Evolutionary conservation across 2,888 invertebrate genomes (phyloP).

Genomic region (Plagiodera versicolora): DNA sequence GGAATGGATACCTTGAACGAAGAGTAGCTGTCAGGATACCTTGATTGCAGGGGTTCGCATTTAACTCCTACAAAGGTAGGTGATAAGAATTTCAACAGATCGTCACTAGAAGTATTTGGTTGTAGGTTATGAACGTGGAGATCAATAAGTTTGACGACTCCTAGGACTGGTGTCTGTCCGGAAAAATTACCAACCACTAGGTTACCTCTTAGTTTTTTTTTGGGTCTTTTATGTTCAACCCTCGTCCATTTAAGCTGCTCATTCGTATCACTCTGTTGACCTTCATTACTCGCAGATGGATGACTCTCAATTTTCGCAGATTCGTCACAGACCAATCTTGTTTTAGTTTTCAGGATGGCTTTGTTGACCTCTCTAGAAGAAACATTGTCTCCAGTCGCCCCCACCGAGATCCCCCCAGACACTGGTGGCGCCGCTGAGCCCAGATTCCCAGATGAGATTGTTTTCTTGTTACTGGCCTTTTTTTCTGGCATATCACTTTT

Average conservation of each 20-base stretch:
- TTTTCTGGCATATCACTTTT: too few species aligned
- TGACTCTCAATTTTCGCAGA: too few species aligned
- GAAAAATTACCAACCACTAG: conserved; percentile 3
- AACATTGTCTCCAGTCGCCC: too few species aligned
- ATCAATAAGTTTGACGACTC: background rate
- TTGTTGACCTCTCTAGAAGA: too few species aligned
- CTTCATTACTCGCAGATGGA: too few species aligned
- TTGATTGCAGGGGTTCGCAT: background rate
- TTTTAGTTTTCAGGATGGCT: too few species aligned
- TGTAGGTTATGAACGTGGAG: background rate
- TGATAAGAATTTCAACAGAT: background rate
- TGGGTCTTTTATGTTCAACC: background rate
- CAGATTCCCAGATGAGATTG: too few species aligned
- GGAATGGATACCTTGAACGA: too few species aligned
- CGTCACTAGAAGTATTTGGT: background rate
- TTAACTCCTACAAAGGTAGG: background rate
- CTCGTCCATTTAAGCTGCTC: background rate
- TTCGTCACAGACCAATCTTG: too few species aligned
- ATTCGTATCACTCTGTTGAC: background rate
- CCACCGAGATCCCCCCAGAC: too few species aligned
- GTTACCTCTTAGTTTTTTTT: background rate
- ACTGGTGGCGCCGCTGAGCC: too few species aligned
- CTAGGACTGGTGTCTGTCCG: background rate
- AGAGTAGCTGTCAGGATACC: background rate
- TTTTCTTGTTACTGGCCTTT: too few species aligned